Evolutionary conservation across 2,888 invertebrate species (phyloP).

Genomic region (Halocaridina rubra): DNA sequence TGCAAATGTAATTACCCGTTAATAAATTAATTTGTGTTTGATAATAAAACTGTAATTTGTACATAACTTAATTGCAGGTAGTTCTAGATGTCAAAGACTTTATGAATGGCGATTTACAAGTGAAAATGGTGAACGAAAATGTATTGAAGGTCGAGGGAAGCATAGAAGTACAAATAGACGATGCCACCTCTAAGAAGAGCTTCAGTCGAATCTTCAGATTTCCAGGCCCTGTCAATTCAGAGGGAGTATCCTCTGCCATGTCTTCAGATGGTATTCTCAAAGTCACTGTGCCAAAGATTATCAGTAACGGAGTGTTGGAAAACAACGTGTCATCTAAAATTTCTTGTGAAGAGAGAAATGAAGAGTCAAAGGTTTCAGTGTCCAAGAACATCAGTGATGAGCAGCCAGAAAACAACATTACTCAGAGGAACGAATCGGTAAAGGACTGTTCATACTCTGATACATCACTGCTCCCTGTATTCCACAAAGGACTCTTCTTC

Average conservation of each 20-base stretch:
- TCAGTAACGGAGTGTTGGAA: not conserved
- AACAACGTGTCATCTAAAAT: not conserved
- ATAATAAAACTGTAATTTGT: not conserved
- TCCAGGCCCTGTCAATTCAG: not conserved
- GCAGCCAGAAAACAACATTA: not conserved
- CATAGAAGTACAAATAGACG: not conserved
- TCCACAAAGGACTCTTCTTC: conserved; percentile 24
- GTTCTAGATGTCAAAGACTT: not conserved
- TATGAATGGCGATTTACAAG: not conserved
- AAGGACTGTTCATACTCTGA: no score
- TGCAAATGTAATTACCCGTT: no score
- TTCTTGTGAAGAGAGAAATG: no score
- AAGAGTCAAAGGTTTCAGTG: not conserved
- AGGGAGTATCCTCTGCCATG: not conserved
- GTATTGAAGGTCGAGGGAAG: not conserved
- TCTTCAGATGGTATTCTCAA: not conserved
- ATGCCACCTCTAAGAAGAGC: not conserved
- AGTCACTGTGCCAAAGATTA: not conserved
- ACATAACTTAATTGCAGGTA: not conserved
- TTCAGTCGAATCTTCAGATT: not conserved
- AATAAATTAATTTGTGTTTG: no score
- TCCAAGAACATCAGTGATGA: not conserved
- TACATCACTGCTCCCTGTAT: not conserved
- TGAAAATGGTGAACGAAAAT: not conserved
- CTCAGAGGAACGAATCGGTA: not conserved